These are phyloP conservation scores for Takifugu rubripes DNA, from an alignment of 2,797 vertebrate species.

Conservation along the genomic window DNA sequence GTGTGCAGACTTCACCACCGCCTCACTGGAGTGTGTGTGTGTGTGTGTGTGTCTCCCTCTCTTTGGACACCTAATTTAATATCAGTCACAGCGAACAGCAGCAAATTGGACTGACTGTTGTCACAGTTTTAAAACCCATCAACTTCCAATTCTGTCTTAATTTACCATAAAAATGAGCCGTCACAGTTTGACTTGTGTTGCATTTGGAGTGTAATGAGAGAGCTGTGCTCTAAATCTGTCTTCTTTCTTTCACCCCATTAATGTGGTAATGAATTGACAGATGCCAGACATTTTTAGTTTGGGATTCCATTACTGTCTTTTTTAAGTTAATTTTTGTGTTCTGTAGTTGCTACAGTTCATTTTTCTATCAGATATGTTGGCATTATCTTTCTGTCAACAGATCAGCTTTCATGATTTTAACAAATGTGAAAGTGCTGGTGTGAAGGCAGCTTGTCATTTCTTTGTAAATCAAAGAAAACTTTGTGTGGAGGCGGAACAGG, in stretches of 20 bases:
- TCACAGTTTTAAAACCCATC: conserved; percentile 2
- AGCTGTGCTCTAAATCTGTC: conserved; percentile 5
- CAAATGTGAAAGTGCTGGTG: too few species aligned
- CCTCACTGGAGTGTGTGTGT: conserved; percentile 30
- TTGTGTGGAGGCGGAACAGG: too few species aligned
- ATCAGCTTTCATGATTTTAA: too few species aligned
- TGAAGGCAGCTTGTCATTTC: too few species aligned
- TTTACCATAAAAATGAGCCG: conserved; percentile 12
- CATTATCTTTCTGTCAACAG: too few species aligned
- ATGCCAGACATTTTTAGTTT: too few species aligned
- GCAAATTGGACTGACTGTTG: background rate
- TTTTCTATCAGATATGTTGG: too few species aligned
- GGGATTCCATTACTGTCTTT: too few species aligned
- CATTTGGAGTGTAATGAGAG: conserved; percentile 2
- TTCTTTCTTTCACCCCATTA: background rate
- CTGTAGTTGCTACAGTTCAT: too few species aligned
- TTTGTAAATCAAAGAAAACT: too few species aligned
- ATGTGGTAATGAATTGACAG: background rate
- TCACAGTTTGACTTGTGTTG: conserved; percentile 6
- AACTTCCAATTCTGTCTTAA: conserved; percentile 15
- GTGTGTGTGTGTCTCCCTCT: conserved; percentile 10
- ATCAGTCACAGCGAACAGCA: conserved; percentile 9
- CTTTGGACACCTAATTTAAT: conserved; percentile 20
- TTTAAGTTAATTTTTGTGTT: too few species aligned
- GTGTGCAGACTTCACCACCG: conserved; percentile 22